Base-by-base conservation (phyloP, 2,888 invertebrate species). In the Tenthredo mesomela region DNA sequence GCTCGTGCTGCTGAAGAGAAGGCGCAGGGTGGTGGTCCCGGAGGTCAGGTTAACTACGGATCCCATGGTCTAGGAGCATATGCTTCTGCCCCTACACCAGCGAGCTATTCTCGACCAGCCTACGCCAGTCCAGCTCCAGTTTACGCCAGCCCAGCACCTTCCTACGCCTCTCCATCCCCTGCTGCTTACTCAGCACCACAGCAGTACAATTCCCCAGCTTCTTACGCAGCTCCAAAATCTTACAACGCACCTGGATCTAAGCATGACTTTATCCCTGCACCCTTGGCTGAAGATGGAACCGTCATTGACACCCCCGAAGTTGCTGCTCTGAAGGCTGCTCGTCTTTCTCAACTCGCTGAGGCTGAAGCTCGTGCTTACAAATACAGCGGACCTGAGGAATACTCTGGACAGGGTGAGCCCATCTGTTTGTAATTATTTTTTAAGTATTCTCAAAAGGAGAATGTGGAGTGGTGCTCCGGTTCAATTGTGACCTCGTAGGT, bases 301-400 rank as follows among this genome's bases (percentile, higher is more conserved):
- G 93, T 93, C 54, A 87, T 93, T 71, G 93, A 93, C 85, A 93
- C 93, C 5, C 93, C 93, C 84, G 93, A 93, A 89, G 93, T 93
- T 29, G 93, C 93, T 15, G 93, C 93, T 7, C 88, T 93, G 67
- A 93, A 93, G 86, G 91, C 92, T 61, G 89, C 91, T 73, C 89
- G 93, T 82, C 88, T 93, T 61, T 90, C 91, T 37, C 93, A 93
- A 85, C 89, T 93, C 43, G 93, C 93, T 37, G 93, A 92, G 18
- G 93, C 93, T 75, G 93, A 93, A 85, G 93, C 93, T 12, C 89
- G 93, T 75, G 93, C 93, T n/a, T 91, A 91, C 88, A 92, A 93
- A 85, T 90, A 89, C 84, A 89, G 87, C 12, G 89, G 88, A n/a
- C 73, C 87, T 70, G 89, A 90, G 12, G 89, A 90, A 47, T 90